Conservation (phyloP, 2,113 vertebrate genomes). For the Rissa tridactyla region DNA sequence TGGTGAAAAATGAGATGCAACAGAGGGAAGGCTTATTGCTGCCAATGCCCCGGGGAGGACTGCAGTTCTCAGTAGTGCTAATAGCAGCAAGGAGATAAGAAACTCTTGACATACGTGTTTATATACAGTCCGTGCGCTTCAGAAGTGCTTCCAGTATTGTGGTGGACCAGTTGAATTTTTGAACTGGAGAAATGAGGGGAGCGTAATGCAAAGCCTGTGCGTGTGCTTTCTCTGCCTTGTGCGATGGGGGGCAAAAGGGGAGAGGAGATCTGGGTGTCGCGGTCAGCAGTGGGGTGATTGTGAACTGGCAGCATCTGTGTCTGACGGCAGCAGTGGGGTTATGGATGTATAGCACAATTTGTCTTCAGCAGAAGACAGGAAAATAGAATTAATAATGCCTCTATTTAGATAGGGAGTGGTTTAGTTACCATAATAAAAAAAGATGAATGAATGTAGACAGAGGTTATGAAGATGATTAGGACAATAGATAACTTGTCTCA, state of each 20-base stretch:
- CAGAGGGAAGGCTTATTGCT: background rate
- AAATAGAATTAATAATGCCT: slow-evolving; percentile 45
- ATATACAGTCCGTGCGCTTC: background rate
- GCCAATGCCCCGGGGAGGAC: background rate
- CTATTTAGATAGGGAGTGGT: slow-evolving; percentile 7
- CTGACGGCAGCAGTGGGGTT: background rate
- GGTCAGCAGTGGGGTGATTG: background rate
- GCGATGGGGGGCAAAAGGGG: background rate
- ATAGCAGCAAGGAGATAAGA: background rate
- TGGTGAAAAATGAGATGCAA: background rate
- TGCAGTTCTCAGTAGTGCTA: background rate
- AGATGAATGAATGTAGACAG: slow-evolving; percentile 47
- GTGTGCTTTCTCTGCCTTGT: background rate
- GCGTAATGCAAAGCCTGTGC: background rate
- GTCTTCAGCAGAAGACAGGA: background rate
- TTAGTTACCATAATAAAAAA: slow-evolving; percentile 60
- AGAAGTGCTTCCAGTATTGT: background rate
- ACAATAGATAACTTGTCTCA: slow-evolving; percentile 64
- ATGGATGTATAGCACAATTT: background rate
- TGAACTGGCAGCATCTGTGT: background rate
- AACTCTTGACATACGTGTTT: accelerated
- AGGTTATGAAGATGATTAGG: slow-evolving; percentile 63
- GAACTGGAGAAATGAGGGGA: background rate
- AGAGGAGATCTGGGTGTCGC: background rate
- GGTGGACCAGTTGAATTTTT: background rate